phyloP scores from a whole-genome alignment of 2,113 vertebrate genomes.

The Neolamprologus brichardi region DNA sequence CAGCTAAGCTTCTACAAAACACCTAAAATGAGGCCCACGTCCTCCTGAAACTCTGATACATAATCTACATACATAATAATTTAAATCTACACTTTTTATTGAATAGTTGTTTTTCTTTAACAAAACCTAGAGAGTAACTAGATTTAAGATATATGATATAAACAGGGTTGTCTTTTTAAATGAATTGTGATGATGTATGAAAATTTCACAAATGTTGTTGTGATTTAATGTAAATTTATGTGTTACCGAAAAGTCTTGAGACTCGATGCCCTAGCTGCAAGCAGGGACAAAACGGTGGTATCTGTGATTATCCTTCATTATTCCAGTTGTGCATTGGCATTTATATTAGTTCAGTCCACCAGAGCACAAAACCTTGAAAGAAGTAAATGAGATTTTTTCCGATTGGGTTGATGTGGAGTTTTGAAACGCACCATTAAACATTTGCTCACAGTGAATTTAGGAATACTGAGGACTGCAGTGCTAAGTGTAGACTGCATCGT shows the following conservation, averaged over 20 bases:
- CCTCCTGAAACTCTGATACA: neutral
- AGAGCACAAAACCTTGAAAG: neutral
- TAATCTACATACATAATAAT: neutral
- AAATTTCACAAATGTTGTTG: neutral
- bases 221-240: neutral
- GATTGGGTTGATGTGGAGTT: neutral
- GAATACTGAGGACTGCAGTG: neutral
- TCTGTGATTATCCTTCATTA: neutral
- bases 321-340: neutral
- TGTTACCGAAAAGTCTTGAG: neutral
- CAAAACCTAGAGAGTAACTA: accelerated
- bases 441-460: neutral
- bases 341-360: neutral
- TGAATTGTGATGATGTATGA: neutral
- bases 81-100: neutral
- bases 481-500: neutral
- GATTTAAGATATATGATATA: neutral
- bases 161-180: neutral
- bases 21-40: neutral
- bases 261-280: neutral
- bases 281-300: neutral
- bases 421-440: neutral
- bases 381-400: neutral
- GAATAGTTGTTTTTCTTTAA: neutral
- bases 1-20: neutral